A percentile compares a stretch with the other conserved stretches of the same genome.
These are phyloP conservation scores for Drosophila meridionalis DNA, from an alignment of 2,888 invertebrate genomes.

Conservation along the genomic window DNA sequence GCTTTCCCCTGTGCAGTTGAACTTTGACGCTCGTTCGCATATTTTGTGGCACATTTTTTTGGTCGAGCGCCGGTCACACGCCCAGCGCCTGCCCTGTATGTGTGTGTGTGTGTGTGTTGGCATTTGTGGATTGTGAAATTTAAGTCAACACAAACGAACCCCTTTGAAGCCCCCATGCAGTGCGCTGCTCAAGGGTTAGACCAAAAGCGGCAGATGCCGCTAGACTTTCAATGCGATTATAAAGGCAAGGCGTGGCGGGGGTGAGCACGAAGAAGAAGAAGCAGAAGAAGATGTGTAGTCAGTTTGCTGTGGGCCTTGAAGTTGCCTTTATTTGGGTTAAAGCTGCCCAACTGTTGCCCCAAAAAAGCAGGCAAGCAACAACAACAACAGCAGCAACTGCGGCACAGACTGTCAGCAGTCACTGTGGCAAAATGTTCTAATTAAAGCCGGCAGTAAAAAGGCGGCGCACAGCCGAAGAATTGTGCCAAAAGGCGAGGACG, in stretches of 20 bases:
- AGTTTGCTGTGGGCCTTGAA: conserved; percentile 31
- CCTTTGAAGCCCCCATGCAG: conserved; percentile 51
- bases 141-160: conserved; percentile 34
- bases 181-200: conserved; percentile 40
- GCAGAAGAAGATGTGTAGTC: not conserved
- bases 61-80: conserved; percentile 25
- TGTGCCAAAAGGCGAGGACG: conserved; percentile 68
- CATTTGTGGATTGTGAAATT: conserved; percentile 39
- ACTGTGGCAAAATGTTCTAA: conserved; percentile 72
- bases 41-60: conserved; percentile 54
- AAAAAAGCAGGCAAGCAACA: conserved; percentile 20
- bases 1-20: not conserved
- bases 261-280: not conserved
- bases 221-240: conserved; percentile 60
- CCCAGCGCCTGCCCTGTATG: conserved; percentile 24
- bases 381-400: not conserved
- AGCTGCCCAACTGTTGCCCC: conserved; percentile 76
- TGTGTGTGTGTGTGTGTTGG: conserved; percentile 33
- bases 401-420: conserved; percentile 53
- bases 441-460: conserved; percentile 77
- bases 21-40: conserved; percentile 24
- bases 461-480: conserved; percentile 63
- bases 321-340: conserved; percentile 55
- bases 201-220: conserved; percentile 43
- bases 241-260: conserved; percentile 1